Base-by-base conservation (phyloP, 1,140 invertebrate genomes). In the Drosophila carrolli region DNA sequence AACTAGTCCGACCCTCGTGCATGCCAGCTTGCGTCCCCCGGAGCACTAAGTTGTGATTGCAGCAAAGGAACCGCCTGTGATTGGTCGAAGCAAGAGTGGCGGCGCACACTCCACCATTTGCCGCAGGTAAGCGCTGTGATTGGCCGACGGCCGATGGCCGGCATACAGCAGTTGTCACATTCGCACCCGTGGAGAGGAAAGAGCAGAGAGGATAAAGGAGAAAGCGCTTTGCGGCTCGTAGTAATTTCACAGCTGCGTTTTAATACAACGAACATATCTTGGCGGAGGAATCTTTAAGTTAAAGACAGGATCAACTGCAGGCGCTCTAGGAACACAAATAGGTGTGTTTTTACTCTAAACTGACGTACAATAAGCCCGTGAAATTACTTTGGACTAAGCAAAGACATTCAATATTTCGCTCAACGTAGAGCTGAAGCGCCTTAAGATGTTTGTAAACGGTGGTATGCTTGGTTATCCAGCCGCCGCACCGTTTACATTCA, bases 21-120 rank as follows among this genome's bases (percentile, higher is more conserved):
- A 46, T 32, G 29, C 23, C 32, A n/a, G 40, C 43, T n/a, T 19
- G 54, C 54, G 47, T 46, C 54, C 32, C 44, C 23, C 50, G 63
- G 54, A 5, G 50, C 40, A 2, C 32, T n/a, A 23, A 1, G 38
- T 19, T 13, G 40, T 14, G 44, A 19, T 47, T 48, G 65, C 46
- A 47, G 48, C 59, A 11, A 29, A 16, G 41, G 51, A 66, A 38
- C 41, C 11, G 40, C 2, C 23, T 70, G 55, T 55, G 70, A 86
- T 86, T 86, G 82, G 82, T 46, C 27, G 16, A 5, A 7, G 13
- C 8, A 19, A n/a, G 6, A 5, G 0, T 19, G 27, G 40, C 32
- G 27, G 38, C 19, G 29, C 14, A 57, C 11, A 13, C 56, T 55
- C 78, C 56, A 71, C 63, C 46, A 62, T 54, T 47, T 44, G 46